phyloP scores from a whole-genome alignment of 1,140 invertebrate genomes.

The Zaprionus tsacasi region DNA sequence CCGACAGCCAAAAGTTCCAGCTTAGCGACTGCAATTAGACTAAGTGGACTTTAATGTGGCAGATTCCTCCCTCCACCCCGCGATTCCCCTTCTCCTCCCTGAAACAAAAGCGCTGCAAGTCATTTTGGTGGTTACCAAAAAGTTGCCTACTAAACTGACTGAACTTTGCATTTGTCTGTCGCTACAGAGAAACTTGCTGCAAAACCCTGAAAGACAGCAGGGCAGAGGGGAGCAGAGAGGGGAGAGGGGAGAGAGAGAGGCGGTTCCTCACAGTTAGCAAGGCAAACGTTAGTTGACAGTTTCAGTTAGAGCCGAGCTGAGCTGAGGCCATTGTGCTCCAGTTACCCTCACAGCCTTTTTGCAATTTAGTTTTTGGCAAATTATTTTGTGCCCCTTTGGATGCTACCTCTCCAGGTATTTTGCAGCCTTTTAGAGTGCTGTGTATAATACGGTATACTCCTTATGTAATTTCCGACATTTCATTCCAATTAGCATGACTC shows the following conservation, averaged over 20 bases:
- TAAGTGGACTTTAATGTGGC: conserved; percentile 80
- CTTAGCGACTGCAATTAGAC: conserved; percentile 68
- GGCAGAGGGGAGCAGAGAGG: background rate
- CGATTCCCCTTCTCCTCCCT: background rate
- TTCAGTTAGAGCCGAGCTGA: conserved; percentile 12
- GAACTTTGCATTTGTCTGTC: conserved; percentile 69
- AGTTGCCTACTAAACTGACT: conserved; percentile 50
- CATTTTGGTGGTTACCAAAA: conserved; percentile 72
- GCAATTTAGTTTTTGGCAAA: conserved; percentile 48
- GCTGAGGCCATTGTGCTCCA: background rate
- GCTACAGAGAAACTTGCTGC: conserved; percentile 42
- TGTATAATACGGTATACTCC: background rate
- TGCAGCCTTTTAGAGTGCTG: background rate
- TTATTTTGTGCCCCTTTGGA: conserved; percentile 31
- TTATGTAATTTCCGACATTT: conserved; percentile 4
- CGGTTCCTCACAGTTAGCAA: background rate
- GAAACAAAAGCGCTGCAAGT: conserved; percentile 63
- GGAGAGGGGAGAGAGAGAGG: background rate
- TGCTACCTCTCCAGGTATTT: background rate
- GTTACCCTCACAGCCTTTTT: conserved; percentile 2
- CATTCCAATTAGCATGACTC: conserved; percentile 35
- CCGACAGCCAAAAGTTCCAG: conserved; percentile 25
- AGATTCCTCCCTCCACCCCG: conserved; percentile 24
- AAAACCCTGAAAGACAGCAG: background rate
- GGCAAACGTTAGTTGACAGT: conserved; percentile 47